These are phyloP conservation scores for Drosophila macrospina DNA, from an alignment of 2,888 invertebrate species.

Conservation along the genomic window DNA sequence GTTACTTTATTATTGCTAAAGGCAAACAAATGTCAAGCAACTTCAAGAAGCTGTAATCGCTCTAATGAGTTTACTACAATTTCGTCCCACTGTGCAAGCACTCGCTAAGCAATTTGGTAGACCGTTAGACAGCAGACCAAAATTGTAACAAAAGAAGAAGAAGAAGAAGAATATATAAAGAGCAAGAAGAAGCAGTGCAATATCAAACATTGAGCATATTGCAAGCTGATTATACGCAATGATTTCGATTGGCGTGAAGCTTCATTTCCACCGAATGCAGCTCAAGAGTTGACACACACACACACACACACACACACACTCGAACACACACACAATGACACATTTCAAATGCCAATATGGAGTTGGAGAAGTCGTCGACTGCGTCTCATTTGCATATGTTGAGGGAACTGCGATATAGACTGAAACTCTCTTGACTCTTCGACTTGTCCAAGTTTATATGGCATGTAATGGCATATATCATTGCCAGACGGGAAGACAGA, in stretches of 20 bases:
- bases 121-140: no score
- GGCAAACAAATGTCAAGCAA: no score
- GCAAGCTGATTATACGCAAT: constrained; percentile 24
- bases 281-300: constrained; percentile 11
- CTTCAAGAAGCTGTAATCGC: no score
- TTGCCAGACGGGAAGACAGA: no score
- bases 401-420: constrained; percentile 14
- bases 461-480: constrained; percentile 46
- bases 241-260: constrained; percentile 7
- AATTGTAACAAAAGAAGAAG: no score
- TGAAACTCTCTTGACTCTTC: not conserved
- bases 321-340: no score
- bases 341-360: constrained; percentile 44
- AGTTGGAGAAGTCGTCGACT: constrained; percentile 1
- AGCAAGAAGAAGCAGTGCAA: no score
- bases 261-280: not conserved
- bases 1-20: no score
- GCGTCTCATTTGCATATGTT: constrained; percentile 52
- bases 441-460: constrained; percentile 27
- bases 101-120: no score
- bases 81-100: no score
- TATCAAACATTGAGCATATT: not conserved
- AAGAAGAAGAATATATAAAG: no score
- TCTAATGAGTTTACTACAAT: no score
- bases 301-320: constrained; percentile 14